Base-by-base conservation (phyloP, 2,797 vertebrate species). In the Sebastes trivittatus region DNA sequence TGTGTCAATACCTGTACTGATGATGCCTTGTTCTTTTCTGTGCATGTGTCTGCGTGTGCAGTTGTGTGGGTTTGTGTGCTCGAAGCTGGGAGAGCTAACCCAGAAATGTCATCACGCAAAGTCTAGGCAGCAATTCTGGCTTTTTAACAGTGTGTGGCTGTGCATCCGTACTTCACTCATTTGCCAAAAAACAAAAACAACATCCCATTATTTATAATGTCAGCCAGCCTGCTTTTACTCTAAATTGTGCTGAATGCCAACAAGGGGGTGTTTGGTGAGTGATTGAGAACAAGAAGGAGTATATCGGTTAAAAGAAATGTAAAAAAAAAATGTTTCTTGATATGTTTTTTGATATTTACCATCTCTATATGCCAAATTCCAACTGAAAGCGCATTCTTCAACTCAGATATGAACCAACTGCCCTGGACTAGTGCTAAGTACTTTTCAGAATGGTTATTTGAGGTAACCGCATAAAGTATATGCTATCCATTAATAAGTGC, bases 41-140 rank as follows among this genome's bases (percentile, higher is more conserved):
- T 65, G 16, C 46, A 25, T 74, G 38, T 36, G 61, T 46, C 11
- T 85, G 23, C 68, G 20, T 72, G 72, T 54, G 46, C 14, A 76
- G 25, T n/a, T 74, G 56, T 76, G 68, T 87, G 80, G 36, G 61
- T 76, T 62, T 73, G 36, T 80, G 64, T 65, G 55, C 49, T 87
- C 11, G 65, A 91, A 84, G 84, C 86, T 91, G 77, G 74, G 81
- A 91, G 88, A 92, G 75, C 72, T 95, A 95, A 95, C 94, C 94
- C 87, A 95, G 91, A 95, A 95, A 93, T 95, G 94, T 95, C 94
- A 95, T 79, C 79, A 76, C 74, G 86, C 81, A 78, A 89, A 91
- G 84, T 92, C 75, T 77, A 90, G 74, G 88, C 87, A 89, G 82
- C 75, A 60, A 55, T 84, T 86, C 68, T 71, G 59, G 32, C 60